These are phyloP conservation scores for Tyria jacobaeae DNA, from an alignment of 2,888 invertebrate genomes.

Conservation along the genomic window DNA sequence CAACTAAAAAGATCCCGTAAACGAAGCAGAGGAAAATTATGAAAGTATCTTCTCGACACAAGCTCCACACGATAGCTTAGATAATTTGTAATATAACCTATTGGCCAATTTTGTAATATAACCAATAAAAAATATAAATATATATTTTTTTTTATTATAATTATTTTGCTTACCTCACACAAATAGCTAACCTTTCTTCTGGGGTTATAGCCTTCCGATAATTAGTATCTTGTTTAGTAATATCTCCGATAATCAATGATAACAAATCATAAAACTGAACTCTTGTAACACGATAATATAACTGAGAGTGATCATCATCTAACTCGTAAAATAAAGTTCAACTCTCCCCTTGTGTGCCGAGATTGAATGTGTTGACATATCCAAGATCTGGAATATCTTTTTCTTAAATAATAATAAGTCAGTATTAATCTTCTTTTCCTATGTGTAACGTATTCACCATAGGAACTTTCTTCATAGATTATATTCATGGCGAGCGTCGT, in stretches of 20 bases:
- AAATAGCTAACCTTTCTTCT: conserved; percentile 33
- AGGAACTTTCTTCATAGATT: no score
- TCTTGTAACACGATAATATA: conserved; percentile 23
- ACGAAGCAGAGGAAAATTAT: conserved; percentile 38
- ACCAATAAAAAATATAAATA: conserved; percentile 26
- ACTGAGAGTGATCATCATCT: conserved; percentile 26
- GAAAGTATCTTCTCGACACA: conserved; percentile 27
- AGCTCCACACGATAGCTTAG: conserved; percentile 28
- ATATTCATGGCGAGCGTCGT: no score
- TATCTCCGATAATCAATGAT: conserved; percentile 27
- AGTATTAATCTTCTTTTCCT: conserved; percentile 21
- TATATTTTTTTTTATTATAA: conserved; percentile 16
- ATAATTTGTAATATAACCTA: conserved; percentile 26
- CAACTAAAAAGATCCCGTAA: conserved; percentile 29
- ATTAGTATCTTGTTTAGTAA: conserved; percentile 26
- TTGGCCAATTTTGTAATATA: conserved; percentile 31
- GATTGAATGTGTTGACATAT: conserved; percentile 21
- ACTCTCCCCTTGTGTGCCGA: conserved; percentile 25
- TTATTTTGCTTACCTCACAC: conserved; percentile 29
- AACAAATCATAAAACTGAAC: conserved; percentile 34
- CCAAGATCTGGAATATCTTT: conserved; percentile 20
- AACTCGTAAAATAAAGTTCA: conserved; percentile 28
- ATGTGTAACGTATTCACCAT: conserved; percentile 16
- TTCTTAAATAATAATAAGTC: conserved; percentile 22
- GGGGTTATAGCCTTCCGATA: conserved; percentile 27